Conservation (phyloP, 2,797 vertebrate species). For the Danio kyathit region DNA sequence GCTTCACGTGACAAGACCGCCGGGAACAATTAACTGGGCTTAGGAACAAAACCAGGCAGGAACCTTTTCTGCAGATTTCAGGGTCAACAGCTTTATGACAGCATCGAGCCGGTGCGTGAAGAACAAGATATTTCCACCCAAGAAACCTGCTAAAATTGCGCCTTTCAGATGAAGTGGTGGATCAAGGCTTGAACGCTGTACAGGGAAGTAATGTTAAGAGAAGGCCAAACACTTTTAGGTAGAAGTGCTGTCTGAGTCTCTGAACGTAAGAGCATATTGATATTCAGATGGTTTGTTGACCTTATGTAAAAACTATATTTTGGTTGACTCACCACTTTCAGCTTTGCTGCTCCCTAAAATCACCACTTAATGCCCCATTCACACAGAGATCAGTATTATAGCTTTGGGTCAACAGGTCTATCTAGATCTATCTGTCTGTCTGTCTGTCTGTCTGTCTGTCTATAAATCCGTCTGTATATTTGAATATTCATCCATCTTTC, state of each 20-base stretch:
- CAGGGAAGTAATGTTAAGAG: conserved; percentile 14
- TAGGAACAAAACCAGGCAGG: conserved; percentile 51
- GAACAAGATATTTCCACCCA: conserved; percentile 23
- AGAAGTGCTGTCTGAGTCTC: neutral
- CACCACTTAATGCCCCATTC: conserved; percentile 24
- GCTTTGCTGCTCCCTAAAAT: conserved; percentile 4
- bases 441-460: neutral
- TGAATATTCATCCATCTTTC: too few relatives aligned
- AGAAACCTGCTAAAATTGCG: conserved; percentile 16
- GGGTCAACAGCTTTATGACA: conserved; percentile 56
- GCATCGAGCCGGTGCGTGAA: conserved; percentile 7
- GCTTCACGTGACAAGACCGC: conserved; percentile 43
- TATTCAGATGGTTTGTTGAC: conserved; percentile 30
- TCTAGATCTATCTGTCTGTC: neutral
- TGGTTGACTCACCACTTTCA: conserved; percentile 22
- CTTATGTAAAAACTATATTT: conserved; percentile 32
- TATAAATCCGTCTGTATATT: too few relatives aligned
- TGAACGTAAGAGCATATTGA: conserved; percentile 9
- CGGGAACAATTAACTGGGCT: conserved; percentile 63
- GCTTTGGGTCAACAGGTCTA: neutral
- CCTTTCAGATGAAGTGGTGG: conserved; percentile 6
- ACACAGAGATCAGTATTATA: conserved; percentile 8
- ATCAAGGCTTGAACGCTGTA: conserved; percentile 17
- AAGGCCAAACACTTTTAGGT: conserved; percentile 9
- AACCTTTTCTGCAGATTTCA: conserved; percentile 50